Evolutionary conservation across 2,797 vertebrate genomes (phyloP).

Genomic region (Eulemur albifrons): DNA sequence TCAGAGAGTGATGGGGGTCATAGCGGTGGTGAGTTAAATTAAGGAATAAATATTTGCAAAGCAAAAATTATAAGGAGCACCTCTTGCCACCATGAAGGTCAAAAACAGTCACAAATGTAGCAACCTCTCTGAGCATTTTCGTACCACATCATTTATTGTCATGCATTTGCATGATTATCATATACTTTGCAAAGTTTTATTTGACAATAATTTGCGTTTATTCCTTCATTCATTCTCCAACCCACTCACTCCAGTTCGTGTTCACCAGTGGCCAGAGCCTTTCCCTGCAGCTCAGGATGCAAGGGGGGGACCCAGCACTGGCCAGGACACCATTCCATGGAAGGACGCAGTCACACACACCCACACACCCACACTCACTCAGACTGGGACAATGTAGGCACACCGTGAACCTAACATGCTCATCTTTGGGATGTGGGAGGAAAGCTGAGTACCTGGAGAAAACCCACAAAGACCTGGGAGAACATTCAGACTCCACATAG

Average conservation of each 20-base stretch:
- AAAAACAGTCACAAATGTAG: background rate
- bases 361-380: background rate
- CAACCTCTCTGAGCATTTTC: background rate
- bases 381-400: background rate
- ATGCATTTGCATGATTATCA: background rate
- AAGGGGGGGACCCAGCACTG: background rate
- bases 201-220: background rate
- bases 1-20: background rate
- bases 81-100: background rate
- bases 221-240: background rate
- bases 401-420: background rate
- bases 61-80: background rate
- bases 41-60: background rate
- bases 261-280: background rate
- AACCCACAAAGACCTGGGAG: background rate
- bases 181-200: background rate
- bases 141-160: background rate
- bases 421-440: background rate
- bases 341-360: background rate
- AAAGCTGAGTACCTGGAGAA: background rate
- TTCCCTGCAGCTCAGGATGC: background rate
- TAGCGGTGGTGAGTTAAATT: background rate
- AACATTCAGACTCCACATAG: background rate
- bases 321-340: background rate
- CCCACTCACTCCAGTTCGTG: background rate